Evolutionary conservation across 2,113 vertebrate genomes (phyloP).

Genomic region (Pavo muticus): DNA sequence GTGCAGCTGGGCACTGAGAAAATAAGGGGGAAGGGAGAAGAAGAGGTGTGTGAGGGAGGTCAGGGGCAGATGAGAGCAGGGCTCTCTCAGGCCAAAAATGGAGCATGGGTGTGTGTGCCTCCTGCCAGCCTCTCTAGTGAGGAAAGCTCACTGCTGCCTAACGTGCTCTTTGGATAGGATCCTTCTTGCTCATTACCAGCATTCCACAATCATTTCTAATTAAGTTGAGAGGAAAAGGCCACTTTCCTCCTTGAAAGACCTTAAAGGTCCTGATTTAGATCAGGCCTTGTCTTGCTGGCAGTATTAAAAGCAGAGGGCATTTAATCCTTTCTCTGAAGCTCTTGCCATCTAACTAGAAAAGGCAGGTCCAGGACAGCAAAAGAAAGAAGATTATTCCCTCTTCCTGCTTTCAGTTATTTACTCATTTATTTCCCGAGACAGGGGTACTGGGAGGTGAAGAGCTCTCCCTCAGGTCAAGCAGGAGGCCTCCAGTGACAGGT

Average conservation of each 20-base stretch:
- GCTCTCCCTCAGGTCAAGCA: neutral
- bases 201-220: neutral
- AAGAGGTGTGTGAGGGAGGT: neutral
- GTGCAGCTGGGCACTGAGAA: neutral
- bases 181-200: neutral
- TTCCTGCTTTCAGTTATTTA: neutral
- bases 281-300: neutral
- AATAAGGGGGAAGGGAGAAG: neutral
- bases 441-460: neutral
- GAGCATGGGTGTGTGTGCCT: neutral
- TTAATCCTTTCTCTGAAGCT: neutral
- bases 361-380: neutral
- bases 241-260: neutral
- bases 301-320: neutral
- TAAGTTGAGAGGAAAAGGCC: neutral
- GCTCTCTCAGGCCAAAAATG: neutral
- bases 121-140: neutral
- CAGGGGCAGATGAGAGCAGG: neutral
- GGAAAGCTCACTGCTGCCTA: rapidly evolving
- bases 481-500: neutral
- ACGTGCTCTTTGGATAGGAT: neutral
- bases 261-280: neutral
- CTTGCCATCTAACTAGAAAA: neutral
- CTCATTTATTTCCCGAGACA: neutral
- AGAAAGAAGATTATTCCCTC: neutral